Evolutionary conservation across 2,797 vertebrate genomes (phyloP).

Genomic region (Cyclopterus lumpus): DNA sequence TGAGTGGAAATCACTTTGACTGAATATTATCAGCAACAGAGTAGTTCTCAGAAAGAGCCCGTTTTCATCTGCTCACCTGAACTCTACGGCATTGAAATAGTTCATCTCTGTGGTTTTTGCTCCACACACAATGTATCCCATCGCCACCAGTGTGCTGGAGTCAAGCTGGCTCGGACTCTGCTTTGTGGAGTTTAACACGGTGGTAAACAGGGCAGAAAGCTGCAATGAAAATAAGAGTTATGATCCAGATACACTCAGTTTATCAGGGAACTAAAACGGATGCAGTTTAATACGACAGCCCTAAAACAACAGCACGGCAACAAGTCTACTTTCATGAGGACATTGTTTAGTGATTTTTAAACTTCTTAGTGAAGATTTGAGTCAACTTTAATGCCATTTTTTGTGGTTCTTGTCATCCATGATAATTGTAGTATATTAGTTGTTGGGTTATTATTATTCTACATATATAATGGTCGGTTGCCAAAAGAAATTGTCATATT

Average conservation of each 20-base stretch:
- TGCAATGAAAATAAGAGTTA: conserved; percentile 55
- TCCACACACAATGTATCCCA: conserved; percentile 85
- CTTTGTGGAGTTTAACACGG: conserved; percentile 75
- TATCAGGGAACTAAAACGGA: not conserved
- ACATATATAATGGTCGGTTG: not conserved
- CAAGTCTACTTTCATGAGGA: not conserved
- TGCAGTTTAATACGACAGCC: not conserved
- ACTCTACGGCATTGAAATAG: conserved; percentile 81
- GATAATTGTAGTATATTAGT: too few relatives aligned
- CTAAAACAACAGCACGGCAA: not conserved
- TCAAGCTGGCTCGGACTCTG: conserved; percentile 76
- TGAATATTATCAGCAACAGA: not conserved
- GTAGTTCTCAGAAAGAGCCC: not conserved
- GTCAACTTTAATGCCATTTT: not conserved
- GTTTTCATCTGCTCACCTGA: conserved; percentile 75
- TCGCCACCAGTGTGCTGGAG: conserved; percentile 82
- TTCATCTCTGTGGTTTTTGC: conserved; percentile 75
- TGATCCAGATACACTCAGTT: not conserved
- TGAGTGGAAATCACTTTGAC: not conserved
- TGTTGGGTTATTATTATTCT: not conserved
- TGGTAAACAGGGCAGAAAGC: conserved; percentile 76
- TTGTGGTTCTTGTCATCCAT: not conserved
- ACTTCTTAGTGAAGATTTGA: not conserved
- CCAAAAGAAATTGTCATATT: not conserved
- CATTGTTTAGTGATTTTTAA: not conserved